These are phyloP conservation scores for Vulpes lagopus DNA, from an alignment of 2,113 vertebrate genomes.

Conservation along the genomic window DNA sequence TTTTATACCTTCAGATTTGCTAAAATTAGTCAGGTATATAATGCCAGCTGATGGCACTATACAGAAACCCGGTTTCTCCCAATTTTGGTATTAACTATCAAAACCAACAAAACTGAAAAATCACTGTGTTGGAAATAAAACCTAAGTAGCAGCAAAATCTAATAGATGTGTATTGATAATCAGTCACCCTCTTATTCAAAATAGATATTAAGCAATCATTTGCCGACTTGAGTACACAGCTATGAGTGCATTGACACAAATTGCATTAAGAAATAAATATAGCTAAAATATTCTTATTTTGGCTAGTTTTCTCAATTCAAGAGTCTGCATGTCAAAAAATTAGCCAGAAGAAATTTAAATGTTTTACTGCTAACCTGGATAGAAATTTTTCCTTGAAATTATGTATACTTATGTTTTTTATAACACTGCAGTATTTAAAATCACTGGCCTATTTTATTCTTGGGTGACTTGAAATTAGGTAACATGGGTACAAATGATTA, in stretches of 20 bases:
- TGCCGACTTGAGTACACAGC: not conserved
- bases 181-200: not conserved
- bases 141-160: slow-evolving; percentile 1
- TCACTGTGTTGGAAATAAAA: slow-evolving; percentile 9
- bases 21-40: slow-evolving; percentile 40
- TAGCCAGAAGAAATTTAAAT: slow-evolving; percentile 28
- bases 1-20: not conserved
- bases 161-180: not conserved
- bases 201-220: not conserved
- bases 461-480: not conserved
- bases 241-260: not conserved
- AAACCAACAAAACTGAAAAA: not conserved
- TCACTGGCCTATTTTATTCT: not conserved
- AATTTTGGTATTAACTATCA: not conserved
- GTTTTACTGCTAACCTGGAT: not conserved
- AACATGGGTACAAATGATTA: not conserved
- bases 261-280: not conserved
- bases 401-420: slow-evolving; percentile 10
- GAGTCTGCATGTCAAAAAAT: not conserved
- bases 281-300: not conserved
- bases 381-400: slow-evolving; percentile 48
- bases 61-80: not conserved
- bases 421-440: slow-evolving; percentile 38
- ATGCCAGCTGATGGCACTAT: no score
- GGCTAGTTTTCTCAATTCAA: slow-evolving; percentile 29